These are phyloP conservation scores for Drosophila falleni DNA, from an alignment of 2,888 invertebrate genomes.

Conservation along the genomic window DNA sequence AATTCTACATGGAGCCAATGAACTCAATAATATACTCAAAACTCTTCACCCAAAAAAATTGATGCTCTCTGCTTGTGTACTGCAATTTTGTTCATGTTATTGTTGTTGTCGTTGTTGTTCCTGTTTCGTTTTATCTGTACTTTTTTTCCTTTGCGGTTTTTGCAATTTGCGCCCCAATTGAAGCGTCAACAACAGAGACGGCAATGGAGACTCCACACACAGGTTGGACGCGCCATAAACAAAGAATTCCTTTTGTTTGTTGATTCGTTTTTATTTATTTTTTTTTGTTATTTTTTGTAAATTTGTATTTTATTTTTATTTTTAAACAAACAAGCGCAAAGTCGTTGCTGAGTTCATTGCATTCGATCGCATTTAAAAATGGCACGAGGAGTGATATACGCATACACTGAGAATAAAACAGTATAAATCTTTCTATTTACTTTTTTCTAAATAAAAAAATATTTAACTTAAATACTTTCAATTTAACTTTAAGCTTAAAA, in stretches of 20 bases:
- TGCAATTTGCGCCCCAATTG: slow-evolving; percentile 74
- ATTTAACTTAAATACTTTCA: too few species aligned
- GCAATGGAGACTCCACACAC: slow-evolving; percentile 35
- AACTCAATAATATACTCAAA: slow-evolving; percentile 56
- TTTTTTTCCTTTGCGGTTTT: slow-evolving; percentile 32
- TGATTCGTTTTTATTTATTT: slow-evolving; percentile 44
- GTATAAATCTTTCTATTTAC: neutral
- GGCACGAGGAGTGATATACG: slow-evolving; percentile 43
- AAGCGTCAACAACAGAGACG: slow-evolving; percentile 33
- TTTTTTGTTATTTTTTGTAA: slow-evolving; percentile 26
- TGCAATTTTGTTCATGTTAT: slow-evolving; percentile 46
- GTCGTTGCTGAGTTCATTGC: slow-evolving; percentile 77
- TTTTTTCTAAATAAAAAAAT: too few species aligned
- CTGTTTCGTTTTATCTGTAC: neutral
- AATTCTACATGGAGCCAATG: slow-evolving; percentile 75
- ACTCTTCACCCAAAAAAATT: slow-evolving; percentile 50
- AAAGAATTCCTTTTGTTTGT: slow-evolving; percentile 77
- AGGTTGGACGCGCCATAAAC: slow-evolving; percentile 74
- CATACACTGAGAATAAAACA: slow-evolving; percentile 6
- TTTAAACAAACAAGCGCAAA: slow-evolving; percentile 75
- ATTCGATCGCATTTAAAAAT: slow-evolving; percentile 55
- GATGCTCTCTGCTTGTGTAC: slow-evolving; percentile 39
- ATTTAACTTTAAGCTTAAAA: too few species aligned
- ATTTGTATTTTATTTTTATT: slow-evolving; percentile 70
- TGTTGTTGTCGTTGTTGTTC: slow-evolving; percentile 6